These are phyloP conservation scores for Oryzias javanicus DNA, from an alignment of 2,113 vertebrate species.

Conservation along the genomic window DNA sequence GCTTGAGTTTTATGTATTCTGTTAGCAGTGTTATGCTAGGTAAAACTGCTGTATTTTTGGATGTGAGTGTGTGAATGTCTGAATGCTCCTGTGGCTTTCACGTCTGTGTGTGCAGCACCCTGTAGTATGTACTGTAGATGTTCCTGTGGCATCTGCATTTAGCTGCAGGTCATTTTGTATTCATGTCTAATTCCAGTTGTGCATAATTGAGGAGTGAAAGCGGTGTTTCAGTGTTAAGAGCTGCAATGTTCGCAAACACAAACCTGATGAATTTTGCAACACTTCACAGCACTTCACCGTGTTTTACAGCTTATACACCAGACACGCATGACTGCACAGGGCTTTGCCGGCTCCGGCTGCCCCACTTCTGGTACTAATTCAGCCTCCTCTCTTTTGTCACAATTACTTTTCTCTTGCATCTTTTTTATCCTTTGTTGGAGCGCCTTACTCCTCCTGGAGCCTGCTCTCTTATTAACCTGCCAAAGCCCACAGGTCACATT, in stretches of 20 bases:
- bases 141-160: conserved; percentile 13
- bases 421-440: not conserved
- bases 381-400: conserved; percentile 4
- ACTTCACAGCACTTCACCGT: conserved; percentile 42
- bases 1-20: too few species aligned
- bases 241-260: conserved; percentile 43
- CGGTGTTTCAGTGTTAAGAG: conserved; percentile 17
- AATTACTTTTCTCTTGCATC: not conserved
- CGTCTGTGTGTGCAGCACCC: not conserved
- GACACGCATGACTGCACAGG: conserved; percentile 34
- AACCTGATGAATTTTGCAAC: conserved; percentile 65
- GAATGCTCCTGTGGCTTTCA: not conserved
- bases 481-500: too few species aligned
- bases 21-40: not conserved
- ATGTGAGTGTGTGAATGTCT: not conserved
- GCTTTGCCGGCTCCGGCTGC: conserved; percentile 18
- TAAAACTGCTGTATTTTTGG: not conserved
- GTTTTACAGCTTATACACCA: conserved; percentile 49
- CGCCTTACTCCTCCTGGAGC: not conserved
- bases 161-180: conserved; percentile 25
- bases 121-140: not conserved
- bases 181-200: conserved; percentile 49
- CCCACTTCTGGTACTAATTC: conserved; percentile 31
- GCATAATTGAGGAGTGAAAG: conserved; percentile 50
- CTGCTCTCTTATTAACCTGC: too few species aligned